Conservation (phyloP, 2,113 vertebrate genomes). For the cat (Felis catus) region DNA sequence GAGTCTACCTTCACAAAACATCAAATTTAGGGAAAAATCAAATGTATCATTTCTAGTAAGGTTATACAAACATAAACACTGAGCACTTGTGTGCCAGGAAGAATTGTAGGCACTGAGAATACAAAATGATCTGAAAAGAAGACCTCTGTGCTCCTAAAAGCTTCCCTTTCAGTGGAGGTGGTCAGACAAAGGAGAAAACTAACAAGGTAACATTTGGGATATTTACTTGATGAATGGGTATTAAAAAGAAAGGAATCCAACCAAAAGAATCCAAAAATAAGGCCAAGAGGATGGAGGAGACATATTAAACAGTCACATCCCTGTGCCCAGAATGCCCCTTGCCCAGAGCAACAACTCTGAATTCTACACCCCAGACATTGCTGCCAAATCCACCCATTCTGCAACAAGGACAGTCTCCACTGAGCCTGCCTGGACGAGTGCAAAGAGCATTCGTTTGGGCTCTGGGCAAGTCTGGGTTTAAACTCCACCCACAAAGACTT, state of each 20-base stretch:
- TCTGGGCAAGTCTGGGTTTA: background rate
- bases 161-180: background rate
- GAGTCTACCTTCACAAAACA: background rate
- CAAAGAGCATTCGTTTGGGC: background rate
- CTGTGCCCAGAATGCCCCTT: background rate
- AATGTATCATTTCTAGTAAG: background rate
- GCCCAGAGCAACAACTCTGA: background rate
- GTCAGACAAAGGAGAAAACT: background rate
- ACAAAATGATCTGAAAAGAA: background rate
- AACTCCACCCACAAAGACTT: background rate
- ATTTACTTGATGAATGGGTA: background rate
- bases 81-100: background rate
- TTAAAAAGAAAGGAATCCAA: background rate
- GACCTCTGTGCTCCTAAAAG: background rate
- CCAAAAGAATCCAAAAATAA: background rate
- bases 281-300: background rate
- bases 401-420: background rate
- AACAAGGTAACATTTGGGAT: background rate
- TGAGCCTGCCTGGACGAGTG: background rate
- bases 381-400: background rate
- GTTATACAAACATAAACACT: background rate
- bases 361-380: background rate
- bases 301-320: background rate
- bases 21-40: background rate
- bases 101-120: background rate